phyloP scores from a whole-genome alignment of 2,797 vertebrate species.

The Hydrolagus colliei region DNA sequence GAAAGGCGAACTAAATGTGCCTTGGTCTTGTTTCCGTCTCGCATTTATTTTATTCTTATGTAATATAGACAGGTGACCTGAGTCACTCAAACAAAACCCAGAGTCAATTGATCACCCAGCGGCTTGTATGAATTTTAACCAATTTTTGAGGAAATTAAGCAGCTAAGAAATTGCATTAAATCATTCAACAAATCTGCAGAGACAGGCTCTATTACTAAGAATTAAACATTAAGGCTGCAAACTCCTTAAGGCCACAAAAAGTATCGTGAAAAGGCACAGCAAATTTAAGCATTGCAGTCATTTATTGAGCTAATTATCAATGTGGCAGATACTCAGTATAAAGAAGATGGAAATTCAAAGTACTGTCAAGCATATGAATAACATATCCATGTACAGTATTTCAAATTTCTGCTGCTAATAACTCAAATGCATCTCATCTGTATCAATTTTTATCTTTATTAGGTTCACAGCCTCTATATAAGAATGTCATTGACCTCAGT shows the following conservation, averaged over 20 bases:
- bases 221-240: not conserved
- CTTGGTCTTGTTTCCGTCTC: too few species aligned
- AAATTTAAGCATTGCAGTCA: not conserved
- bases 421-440: not conserved
- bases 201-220: not conserved
- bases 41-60: too few species aligned
- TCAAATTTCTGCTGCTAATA: not conserved
- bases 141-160: too few species aligned
- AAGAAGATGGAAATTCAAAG: not conserved
- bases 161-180: too few species aligned
- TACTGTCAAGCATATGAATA: not conserved
- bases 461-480: not conserved
- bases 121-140: too few species aligned
- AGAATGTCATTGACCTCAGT: not conserved
- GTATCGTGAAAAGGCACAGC: not conserved
- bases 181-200: not conserved
- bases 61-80: too few species aligned
- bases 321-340: not conserved
- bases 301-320: not conserved
- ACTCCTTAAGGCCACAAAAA: not conserved
- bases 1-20: too few species aligned
- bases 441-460: too few species aligned
- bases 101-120: too few species aligned
- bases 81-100: too few species aligned
- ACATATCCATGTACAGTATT: too few species aligned